Conservation (phyloP, 2,113 vertebrate genomes). For the Stegostoma tigrinum region DNA sequence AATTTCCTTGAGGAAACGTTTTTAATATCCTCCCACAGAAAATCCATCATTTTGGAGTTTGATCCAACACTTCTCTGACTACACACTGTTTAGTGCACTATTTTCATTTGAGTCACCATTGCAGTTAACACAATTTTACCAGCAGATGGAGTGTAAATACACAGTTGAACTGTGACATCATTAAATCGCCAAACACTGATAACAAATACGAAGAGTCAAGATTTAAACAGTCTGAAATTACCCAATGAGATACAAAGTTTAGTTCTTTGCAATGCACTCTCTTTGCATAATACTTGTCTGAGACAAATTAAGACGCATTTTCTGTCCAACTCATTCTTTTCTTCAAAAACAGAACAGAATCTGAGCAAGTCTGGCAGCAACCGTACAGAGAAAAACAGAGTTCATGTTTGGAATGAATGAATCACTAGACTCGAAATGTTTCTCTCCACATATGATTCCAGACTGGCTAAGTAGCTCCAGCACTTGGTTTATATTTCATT, state of each 20-base stretch:
- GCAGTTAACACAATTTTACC: background rate
- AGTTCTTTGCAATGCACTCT: background rate
- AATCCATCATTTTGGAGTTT: background rate
- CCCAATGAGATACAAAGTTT: background rate
- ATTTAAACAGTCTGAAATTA: background rate
- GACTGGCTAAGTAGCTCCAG: too few species aligned
- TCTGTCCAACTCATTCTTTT: too few species aligned
- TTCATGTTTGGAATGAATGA: too few species aligned
- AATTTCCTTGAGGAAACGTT: background rate
- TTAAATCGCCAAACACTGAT: background rate
- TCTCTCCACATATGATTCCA: too few species aligned
- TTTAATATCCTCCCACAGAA: background rate
- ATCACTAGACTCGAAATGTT: too few species aligned
- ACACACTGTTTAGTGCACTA: background rate
- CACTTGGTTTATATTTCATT: too few species aligned
- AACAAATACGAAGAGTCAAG: background rate
- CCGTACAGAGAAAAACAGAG: too few species aligned
- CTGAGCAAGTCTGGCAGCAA: too few species aligned
- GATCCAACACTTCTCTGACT: background rate
- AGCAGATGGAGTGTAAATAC: conserved; percentile 8
- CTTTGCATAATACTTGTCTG: background rate
- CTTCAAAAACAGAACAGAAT: too few species aligned
- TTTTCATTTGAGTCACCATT: background rate
- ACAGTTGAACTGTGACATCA: background rate
- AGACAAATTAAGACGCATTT: too few species aligned